Base-by-base conservation (phyloP, 2,113 vertebrate genomes). In the Dicrurus megarhynchus region DNA sequence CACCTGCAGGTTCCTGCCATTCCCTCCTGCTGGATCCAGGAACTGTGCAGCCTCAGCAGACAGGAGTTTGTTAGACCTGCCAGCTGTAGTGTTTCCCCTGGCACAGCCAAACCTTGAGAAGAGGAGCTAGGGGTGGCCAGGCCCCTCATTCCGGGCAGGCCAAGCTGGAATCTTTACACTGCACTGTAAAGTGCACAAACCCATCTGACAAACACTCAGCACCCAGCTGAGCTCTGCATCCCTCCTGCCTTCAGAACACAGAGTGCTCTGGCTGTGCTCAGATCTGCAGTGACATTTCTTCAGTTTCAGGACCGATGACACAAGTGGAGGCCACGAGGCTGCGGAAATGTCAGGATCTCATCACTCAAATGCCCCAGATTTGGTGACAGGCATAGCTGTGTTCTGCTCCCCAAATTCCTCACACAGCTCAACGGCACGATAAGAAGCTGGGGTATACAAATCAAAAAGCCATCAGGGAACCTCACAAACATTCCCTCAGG, bases 201-300 rank as follows among this genome's bases (percentile, higher is more conserved):
- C 26, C 6, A 0, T 16, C 50, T 2, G 3, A 41, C 37, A 32
- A 46, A 55, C 12, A 30, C 8, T 14, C 74, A 7, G 60, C 1
- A 2, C 23, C 74, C 75, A 63, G 52, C 42, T 21, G 46, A 84
- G 74, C 3, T 50, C 64, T 2, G 18, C 6, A 4, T 4, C 55
- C 23, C 70, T 90, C 26, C 61, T 59, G 75, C 75, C 64, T 55
- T 23, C 1, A 0, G 39, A 83, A 60, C 53, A 20, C 16, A 2
- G 33, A 49, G 49, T 15, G 9, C 33, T 39, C 57, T 9, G 61
- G 44, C 30, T 28, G 42, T 16, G 7, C 83, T 33, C 86, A 50
- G 16, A 30, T 10, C 70, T 7, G 35, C 67, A 22, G 52, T 5
- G 70, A 39, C 42, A 56, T 10, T 73, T 41, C 69, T 68, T 44